Base-by-base conservation (phyloP, 2,797 vertebrate genomes). In the Rhinophrynus dorsalis region DNA sequence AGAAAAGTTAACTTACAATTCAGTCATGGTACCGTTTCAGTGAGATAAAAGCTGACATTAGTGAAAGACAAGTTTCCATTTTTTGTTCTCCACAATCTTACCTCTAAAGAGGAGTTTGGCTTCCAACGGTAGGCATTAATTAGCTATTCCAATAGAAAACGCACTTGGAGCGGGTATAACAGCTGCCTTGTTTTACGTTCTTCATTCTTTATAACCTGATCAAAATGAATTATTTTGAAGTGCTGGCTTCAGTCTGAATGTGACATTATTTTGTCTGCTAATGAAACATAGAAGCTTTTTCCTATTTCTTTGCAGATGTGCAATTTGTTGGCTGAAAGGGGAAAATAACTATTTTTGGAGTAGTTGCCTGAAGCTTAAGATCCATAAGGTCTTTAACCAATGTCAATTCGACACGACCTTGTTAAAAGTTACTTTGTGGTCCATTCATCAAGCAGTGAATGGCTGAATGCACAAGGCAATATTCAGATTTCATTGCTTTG, bases 171-270 rank as follows among this genome's bases (percentile, higher is more conserved):
- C 23, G n/a, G 35, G 1, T 32, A 44, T 60, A 52, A 42, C 26
- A 30, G 45, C 33, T 29, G 37, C 18, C 47, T 60, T 60, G 18
- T 65, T 68, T 60, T 18, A 42, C 20, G 27, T 7, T 20, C 56
- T 32, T 30, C 27, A 15, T 52, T 52, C 57, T 60, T 42, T 68
- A 59, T 10, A 15, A 45, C 56, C 27, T 54, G 33, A 61, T 69
- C 45, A 62, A 44, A 69, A 62, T 69, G 47, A 69, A 69, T 69
- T 62, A 62, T 62, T 45, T 37, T 52, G 23, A 60, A 51, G 56
- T 32, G 56, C 35, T 17, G 44, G 45, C 45, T 55, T 20, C 27
- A 26, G 56, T 30, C 37, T 42, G 17, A 18, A 32, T 32, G 20
- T 17, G 3, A 24, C 51, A 52, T 54, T 54, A 32, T 51, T 42